Base-by-base conservation (phyloP, 2,113 vertebrate genomes). In the Pelobates fuscus region DNA sequence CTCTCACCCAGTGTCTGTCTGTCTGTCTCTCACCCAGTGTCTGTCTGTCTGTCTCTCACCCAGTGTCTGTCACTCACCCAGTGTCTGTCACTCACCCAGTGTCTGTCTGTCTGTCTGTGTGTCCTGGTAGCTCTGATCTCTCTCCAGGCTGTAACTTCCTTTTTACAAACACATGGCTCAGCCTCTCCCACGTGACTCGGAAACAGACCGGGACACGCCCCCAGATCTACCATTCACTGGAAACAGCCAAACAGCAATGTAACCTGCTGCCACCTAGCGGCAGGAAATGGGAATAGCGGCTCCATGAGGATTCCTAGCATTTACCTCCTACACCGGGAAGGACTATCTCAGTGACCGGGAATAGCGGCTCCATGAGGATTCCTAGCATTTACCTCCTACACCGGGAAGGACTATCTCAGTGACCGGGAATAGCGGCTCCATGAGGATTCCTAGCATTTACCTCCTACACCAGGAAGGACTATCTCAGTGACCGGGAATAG, bases 221-320 rank as follows among this genome's bases (percentile, higher is more conserved):
- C 25, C n/a, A n/a, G n/a, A n/a, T n/a, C 59, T 52, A 27, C 29
- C 58, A 49, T 62, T 29, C 23, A 2, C n/a, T n/a, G n/a, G n/a
- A n/a, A n/a, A n/a, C n/a, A n/a, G n/a, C n/a, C n/a, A n/a, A n/a
- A n/a, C n/a, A n/a, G n/a, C n/a, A 30, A 37, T 29, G 7, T 11
- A 14, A 10, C n/a, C 52, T 58, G 30, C 1, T 23, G 43, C 26
- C 60, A 64, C 12, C 70, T 29, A 54, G 60, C 54, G 70, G 21
- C 27, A 1, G 21, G 2, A 23, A 17, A 2, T 14, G 5, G 15
- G 25, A 25, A 72, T 5, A 23, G 27, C 70, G 64, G 21, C 6
- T n/a, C n/a, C n/a, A n/a, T n/a, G n/a, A n/a, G n/a, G n/a, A n/a
- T n/a, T n/a, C n/a, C n/a, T n/a, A n/a, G n/a, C n/a, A n/a, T n/a